phyloP scores from a whole-genome alignment of 2,113 vertebrate genomes.

The Silurus meridionalis region DNA sequence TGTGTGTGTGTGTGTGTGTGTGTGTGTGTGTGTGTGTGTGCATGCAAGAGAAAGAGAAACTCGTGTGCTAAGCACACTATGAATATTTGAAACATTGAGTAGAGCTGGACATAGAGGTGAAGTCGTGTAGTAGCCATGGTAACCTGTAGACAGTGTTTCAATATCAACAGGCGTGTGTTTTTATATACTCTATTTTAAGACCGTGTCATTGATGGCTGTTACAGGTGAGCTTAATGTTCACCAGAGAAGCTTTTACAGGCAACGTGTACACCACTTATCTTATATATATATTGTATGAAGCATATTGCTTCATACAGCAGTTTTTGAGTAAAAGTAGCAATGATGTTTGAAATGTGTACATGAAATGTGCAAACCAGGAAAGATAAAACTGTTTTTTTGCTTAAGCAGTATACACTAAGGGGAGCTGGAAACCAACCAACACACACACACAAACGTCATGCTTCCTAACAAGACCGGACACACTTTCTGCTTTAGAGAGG shows the following conservation, averaged over 20 bases:
- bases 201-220: not conserved
- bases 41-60: not conserved
- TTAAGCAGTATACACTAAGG: not conserved
- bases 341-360: not conserved
- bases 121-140: slow-evolving; percentile 32
- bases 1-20: not conserved
- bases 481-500: slow-evolving; percentile 26
- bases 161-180: not conserved
- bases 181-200: slow-evolving; percentile 1
- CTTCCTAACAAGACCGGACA: slow-evolving; percentile 38
- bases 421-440: not conserved
- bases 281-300: not conserved
- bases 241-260: not conserved
- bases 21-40: not conserved
- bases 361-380: not conserved
- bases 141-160: slow-evolving; percentile 3
- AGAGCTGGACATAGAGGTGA: not conserved
- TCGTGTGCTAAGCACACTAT: not conserved
- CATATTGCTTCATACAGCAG: not conserved
- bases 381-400: not conserved
- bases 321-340: not conserved
- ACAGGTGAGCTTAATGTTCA: not conserved
- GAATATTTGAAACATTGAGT: slow-evolving; percentile 22
- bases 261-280: not conserved
- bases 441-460: not conserved